phyloP scores from a whole-genome alignment of 2,888 invertebrate genomes.

The Cerastis leucographa region DNA sequence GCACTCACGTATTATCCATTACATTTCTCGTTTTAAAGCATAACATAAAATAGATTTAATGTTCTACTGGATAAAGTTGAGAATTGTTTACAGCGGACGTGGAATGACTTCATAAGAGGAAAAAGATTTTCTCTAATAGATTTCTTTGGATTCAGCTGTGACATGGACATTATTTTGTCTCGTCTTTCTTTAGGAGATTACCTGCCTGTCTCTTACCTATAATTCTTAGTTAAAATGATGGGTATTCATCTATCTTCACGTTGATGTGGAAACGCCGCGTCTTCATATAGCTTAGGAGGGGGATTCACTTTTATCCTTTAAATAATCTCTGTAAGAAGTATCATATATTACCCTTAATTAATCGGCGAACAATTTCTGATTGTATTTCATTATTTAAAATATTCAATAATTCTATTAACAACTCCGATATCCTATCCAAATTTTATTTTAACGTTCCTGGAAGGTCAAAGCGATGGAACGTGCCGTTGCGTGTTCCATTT shows the following conservation, averaged over 20 bases:
- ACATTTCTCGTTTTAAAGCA: conserved; percentile 21
- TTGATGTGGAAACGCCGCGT: neutral
- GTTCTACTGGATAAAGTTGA: conserved; percentile 44
- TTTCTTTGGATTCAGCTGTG: conserved; percentile 49
- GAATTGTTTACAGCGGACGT: conserved; percentile 31
- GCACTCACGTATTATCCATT: conserved; percentile 52
- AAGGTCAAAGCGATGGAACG: too few species aligned
- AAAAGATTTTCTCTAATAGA: conserved; percentile 51
- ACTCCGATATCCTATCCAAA: too few species aligned
- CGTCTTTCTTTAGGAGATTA: conserved; percentile 37
- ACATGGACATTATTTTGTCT: conserved; percentile 28
- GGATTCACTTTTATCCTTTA: neutral
- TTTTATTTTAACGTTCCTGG: too few species aligned
- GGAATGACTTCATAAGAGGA: conserved; percentile 45
- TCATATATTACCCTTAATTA: too few species aligned
- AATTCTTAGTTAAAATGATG: conserved; percentile 26
- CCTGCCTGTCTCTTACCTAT: neutral
- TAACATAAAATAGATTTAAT: conserved; percentile 36
- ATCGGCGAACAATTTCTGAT: too few species aligned
- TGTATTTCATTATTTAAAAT: too few species aligned
- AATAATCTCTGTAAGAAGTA: too few species aligned
- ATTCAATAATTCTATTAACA: too few species aligned
- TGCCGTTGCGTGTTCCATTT: too few species aligned
- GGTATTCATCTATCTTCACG: neutral
- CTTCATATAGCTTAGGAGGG: neutral